Evolutionary conservation across 2,888 invertebrate species (phyloP), one percentile per base, ranked within the genome.

Genomic region (Apoderus coryli): DNA sequence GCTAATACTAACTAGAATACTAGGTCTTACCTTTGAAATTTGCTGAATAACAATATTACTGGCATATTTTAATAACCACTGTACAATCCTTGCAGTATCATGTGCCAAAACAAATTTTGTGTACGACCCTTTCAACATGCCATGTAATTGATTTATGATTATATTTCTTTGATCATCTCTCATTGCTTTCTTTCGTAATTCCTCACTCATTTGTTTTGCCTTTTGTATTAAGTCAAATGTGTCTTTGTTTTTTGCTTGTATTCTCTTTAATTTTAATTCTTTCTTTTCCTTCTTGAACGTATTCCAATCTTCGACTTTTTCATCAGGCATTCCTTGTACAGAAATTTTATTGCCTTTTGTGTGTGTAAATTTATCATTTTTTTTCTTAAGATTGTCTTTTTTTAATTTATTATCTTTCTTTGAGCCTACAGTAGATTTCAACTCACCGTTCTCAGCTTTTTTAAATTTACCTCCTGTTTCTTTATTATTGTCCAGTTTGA

Each of bases 1-100:
- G n/a, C n/a, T n/a, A n/a, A n/a, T n/a, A n/a, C n/a, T n/a, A n/a
- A n/a, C n/a, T n/a, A n/a, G n/a, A n/a, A n/a, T n/a, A n/a, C n/a
- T n/a, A n/a, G n/a, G n/a, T n/a, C 36, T 41, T 46, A 61, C 61
- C 46, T 68, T 64, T 0, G 71, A 73, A 10, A 93, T 67, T 34
- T 69, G 68, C 31, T 68, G 64, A 22, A 75, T 69, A 11, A 85
- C 68, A 12, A 72, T 62, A 1, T 69, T 63, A 0, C 71, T 59
- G 1, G 78, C 72, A 44, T 74, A 67, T 49, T 85, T 84, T 0
- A 92, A 60, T 38, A 93, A 60, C 50, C 84, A 88, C 53, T 95
- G 92, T 27, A 93, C 72, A 2, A 93, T 78, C 44, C 93, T 63
- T 3, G 85, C 82, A 22, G 86, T 75, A 51, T 95, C 93, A 52